Evolutionary conservation across 2,113 vertebrate genomes (phyloP).

Genomic region (Oryzias javanicus): DNA sequence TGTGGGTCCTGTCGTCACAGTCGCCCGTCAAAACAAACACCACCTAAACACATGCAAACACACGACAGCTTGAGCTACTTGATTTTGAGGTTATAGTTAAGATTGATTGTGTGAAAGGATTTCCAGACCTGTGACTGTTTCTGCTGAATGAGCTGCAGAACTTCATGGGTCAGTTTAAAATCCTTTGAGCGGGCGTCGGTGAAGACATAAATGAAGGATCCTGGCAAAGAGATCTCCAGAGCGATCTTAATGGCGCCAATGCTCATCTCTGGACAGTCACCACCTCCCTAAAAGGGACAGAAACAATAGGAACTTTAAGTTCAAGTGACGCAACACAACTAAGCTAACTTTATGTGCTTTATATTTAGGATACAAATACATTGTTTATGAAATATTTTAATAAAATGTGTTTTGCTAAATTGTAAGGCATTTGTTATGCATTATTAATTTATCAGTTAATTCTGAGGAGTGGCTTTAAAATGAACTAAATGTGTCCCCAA

Average conservation of each 20-base stretch:
- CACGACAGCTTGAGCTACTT: neutral
- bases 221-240: conserved; percentile 94
- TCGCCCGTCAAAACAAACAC: conserved; percentile 98
- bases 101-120: neutral
- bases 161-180: conserved; percentile 89
- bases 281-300: conserved; percentile 85
- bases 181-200: conserved; percentile 98
- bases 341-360: too few species aligned
- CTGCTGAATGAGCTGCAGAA: conserved; percentile 96
- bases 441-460: too few species aligned
- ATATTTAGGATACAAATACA: too few species aligned
- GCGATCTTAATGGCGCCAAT: conserved; percentile 98
- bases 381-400: too few species aligned
- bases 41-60: conserved; percentile 76
- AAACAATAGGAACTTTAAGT: conserved; percentile 5
- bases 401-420: too few species aligned
- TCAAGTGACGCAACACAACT: too few species aligned
- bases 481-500: too few species aligned
- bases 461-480: too few species aligned
- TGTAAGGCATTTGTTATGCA: too few species aligned
- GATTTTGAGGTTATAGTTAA: neutral
- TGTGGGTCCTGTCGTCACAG: conserved; percentile 91
- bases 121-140: conserved; percentile 93
- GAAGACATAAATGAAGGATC: conserved; percentile 97
- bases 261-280: conserved; percentile 99